Evolutionary conservation across 2,888 invertebrate genomes (phyloP), one percentile per base, ranked within the genome.

Genomic region (Apantesis nais): DNA sequence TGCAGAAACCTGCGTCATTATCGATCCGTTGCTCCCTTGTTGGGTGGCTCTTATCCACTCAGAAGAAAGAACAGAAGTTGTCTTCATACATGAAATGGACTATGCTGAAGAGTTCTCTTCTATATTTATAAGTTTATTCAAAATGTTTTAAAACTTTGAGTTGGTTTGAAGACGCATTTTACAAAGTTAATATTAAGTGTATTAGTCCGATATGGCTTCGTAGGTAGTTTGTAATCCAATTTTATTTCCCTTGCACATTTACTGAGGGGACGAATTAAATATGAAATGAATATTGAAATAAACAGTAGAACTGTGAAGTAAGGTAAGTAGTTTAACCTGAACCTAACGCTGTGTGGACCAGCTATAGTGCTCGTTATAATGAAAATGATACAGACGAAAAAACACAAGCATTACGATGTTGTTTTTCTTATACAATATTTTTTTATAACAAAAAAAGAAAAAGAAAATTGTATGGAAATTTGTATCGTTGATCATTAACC

Each of bases 201-300:
- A 34, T 37, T 8, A 22, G 7, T 52, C 16, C 16, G 29, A 41
- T 67, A 58, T 8, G 67, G 67, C 61, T 67, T 67, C 67, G 31
- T 25, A 55, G 39, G 66, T 39, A 55, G 25, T 60, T 25, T 22
- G 41, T 67, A 67, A 67, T 61, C 67, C 67, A 67, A 67, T 67
- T 66, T 67, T 34, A n/a, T 12, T 66, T 58, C 12, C 60, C 67
- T 44, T 61, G 60, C 34, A 65, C 52, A 34, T 37, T 29, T 58
- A 29, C 29, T 63, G 11, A 44, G 16, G 31, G 25, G 48, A n/a
- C 34, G 22, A 34, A 8, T 52, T 31, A n/a, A 9, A 16, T 34
- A 34, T 34, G 9, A 48, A 31, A 48, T 31, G 2, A n/a, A 65
- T 11, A 14, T 9, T 65, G 29, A 48, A 52, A 14, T 31, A 52